Evolutionary conservation across 2,888 invertebrate species (phyloP), one percentile per base, ranked within the genome.

Genomic region (Callyntrura sp.): DNA sequence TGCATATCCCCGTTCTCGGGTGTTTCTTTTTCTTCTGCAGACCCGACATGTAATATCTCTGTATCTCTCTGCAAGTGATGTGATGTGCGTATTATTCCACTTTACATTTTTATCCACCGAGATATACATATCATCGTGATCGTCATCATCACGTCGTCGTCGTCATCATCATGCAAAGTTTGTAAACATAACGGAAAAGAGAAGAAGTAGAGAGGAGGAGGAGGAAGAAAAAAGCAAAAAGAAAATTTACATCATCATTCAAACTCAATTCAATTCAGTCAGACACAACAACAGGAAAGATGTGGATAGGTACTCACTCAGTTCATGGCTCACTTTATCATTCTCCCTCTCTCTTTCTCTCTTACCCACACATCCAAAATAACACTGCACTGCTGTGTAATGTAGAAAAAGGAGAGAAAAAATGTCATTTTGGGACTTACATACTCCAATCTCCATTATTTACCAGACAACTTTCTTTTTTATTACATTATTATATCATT

Each of bases 241-340:
- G 5, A 43, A 76, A 85, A 85, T 85, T 85, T 85, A 48, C 85
- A 85, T 85, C 85, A 76, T 85, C 68, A 68, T 85, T 85, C 76
- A 73, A 85, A 60, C 76, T 62, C 57, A 85, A 85, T 85, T 73
- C 70, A 70, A 85, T 85, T 73, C 84, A 23, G 62, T 35, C 60
- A 43, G 25, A 25, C 81, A 23, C 28, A 83, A 43, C 23, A 14
- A 45, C 48, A 68, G 68, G 68, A 68, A 35, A 68, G 43, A 25
- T 9, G 62, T 11, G 62, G 25, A 62, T 23, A 68, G 28, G 20
- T 57, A 43, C 43, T 57, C 70, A 55, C n/a, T n/a, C 6, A 55
- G 48, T 70, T 28, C 28, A n/a, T n/a, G n/a, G n/a, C n/a, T n/a
- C n/a, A n/a, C n/a, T n/a, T n/a, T n/a, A n/a, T n/a, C n/a, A n/a